Evolutionary conservation across 1,140 invertebrate genomes (phyloP).

Genomic region (Anagrus nilaparvatae): DNA sequence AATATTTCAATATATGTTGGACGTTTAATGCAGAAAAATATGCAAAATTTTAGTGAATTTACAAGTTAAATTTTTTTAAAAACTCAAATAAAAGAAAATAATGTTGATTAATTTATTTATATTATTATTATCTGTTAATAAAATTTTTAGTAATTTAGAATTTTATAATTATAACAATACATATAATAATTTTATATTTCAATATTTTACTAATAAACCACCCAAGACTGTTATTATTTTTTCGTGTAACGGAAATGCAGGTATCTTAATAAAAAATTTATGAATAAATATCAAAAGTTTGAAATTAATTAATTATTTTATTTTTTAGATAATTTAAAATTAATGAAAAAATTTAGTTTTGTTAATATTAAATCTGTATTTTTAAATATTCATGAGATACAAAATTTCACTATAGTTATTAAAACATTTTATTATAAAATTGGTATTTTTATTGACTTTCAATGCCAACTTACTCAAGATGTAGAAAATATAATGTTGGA

Average conservation of each 20-base stretch:
- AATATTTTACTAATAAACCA: conserved; percentile 10
- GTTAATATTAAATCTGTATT: neutral
- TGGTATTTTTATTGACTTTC: conserved; percentile 12
- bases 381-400: neutral
- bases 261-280: conserved; percentile 4
- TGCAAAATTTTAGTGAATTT: neutral
- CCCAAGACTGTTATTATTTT: conserved; percentile 5
- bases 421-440: neutral
- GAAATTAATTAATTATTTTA: neutral
- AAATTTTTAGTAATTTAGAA: too few species aligned
- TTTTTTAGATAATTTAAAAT: conserved; percentile 4
- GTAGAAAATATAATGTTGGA: neutral
- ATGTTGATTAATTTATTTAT: neutral
- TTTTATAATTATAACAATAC: neutral
- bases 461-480: conserved; percentile 4
- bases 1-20: neutral
- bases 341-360: conserved; percentile 3
- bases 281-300: neutral
- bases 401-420: neutral
- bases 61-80: neutral
- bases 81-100: neutral
- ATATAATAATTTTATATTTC: conserved; percentile 1
- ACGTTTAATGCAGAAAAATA: neutral
- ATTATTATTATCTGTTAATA: neutral
- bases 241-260: neutral